Evolutionary conservation across 1,140 invertebrate genomes (phyloP), one percentile per base, ranked within the genome.

Genomic region (Drosophila ohnishii): DNA sequence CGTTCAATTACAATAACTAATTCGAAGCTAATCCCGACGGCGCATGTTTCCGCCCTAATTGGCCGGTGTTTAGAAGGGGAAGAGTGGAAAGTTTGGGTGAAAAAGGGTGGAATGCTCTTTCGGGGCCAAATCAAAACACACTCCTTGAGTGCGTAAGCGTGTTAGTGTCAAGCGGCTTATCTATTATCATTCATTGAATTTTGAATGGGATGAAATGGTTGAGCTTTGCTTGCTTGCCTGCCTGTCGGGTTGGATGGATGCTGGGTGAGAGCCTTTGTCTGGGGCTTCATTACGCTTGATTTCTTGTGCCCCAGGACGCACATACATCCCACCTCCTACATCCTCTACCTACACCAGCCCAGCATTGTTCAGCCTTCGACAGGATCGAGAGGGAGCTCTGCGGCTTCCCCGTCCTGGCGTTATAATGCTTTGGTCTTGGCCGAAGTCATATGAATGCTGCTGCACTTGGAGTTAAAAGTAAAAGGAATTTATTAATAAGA

Each of bases 221-320:
- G 28, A 50, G 28, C 9, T 14, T 40, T 40, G 13, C 14, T 14
- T 32, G 9, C 48, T 13, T 19, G 48, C 22, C 13, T 14, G 39
- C 47, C 58, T 56, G 22, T 19, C 32, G 11, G 50, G 3, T 5
- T 13, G 48, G 42, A 25, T 14, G 51, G 25, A 10, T 39, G 44
- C 51, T 48, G 42, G 22, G 32, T 16, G 40, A 42, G 14, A 3
- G 22, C 47, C 50, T 63, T 73, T 75, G 72, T 75, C 30, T 72
- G 70, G 67, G 72, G 83, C 84, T 87, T 87, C 84, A 80, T 88
- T 88, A 77, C 84, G 84, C 83, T 87, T 87, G 83, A 87, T 87
- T 83, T 88, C 83, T 73, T 73, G 62, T 72, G 78, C 39, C 57
- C 69, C 69, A 50, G 19, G 19, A 2, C 19, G 22, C 44, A 67